These are phyloP conservation scores for Chamaetylas fuelleborni DNA, from an alignment of 2,113 vertebrate genomes.

Conservation along the genomic window DNA sequence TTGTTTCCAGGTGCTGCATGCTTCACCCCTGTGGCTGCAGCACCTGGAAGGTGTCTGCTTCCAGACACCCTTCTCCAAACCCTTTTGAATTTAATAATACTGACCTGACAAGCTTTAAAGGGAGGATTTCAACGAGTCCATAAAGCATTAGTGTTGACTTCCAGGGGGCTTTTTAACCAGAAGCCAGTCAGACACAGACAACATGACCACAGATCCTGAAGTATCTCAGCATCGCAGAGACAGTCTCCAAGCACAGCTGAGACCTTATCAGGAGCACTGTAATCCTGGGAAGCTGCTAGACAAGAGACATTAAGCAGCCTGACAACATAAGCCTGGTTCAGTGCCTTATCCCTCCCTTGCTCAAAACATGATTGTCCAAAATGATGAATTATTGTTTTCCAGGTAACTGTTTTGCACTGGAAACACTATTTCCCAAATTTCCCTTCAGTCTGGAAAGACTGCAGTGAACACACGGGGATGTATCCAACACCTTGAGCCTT, in stretches of 20 bases:
- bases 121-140: not conserved
- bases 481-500: not conserved
- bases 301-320: not conserved
- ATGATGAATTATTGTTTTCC: not conserved
- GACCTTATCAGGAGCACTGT: not conserved
- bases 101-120: not conserved
- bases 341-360: not conserved
- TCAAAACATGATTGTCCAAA: not conserved
- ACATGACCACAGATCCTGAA: not conserved
- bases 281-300: not conserved
- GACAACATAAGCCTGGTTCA: not conserved
- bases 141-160: not conserved
- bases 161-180: not conserved
- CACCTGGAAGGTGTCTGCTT: not conserved
- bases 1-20: not conserved
- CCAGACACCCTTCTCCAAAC: not conserved
- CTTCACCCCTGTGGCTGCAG: not conserved
- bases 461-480: not conserved
- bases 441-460: not conserved
- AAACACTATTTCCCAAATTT: not conserved
- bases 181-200: not conserved
- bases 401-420: not conserved
- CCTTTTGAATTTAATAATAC: not conserved
- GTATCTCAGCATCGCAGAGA: not conserved
- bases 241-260: not conserved